Evolutionary conservation across 2,797 vertebrate genomes (phyloP).

Genomic region (Gallinago solitaria): DNA sequence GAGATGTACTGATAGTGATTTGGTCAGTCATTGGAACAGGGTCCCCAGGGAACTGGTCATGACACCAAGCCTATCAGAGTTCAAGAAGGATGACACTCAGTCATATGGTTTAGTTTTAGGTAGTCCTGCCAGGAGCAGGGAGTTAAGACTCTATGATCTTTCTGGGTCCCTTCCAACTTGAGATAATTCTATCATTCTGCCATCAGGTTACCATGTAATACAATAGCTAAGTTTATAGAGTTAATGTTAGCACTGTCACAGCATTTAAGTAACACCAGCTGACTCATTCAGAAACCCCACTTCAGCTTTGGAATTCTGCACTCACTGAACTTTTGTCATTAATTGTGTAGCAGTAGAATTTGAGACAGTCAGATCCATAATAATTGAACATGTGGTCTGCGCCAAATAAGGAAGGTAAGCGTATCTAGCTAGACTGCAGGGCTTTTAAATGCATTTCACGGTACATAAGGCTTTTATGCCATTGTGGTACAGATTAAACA

Average conservation of each 20-base stretch:
- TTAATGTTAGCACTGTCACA: neutral
- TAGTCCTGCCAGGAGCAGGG: neutral
- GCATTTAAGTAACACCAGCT: slow-evolving; percentile 17
- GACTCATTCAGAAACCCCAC: neutral
- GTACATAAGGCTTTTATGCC: neutral
- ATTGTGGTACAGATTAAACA: neutral
- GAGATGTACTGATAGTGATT: neutral
- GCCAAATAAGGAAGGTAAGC: neutral
- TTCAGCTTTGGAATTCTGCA: neutral
- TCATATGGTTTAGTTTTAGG: neutral
- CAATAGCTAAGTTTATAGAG: neutral
- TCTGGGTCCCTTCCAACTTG: neutral
- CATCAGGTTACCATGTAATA: neutral
- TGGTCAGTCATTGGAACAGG: neutral
- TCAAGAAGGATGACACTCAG: neutral
- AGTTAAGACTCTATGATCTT: neutral
- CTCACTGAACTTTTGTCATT: neutral
- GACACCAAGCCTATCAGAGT: neutral
- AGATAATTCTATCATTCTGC: neutral
- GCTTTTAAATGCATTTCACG: neutral
- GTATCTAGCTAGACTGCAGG: neutral
- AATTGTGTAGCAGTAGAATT: neutral
- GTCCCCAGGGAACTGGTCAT: neutral
- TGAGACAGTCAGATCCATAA: neutral
- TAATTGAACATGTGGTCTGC: neutral